A percentile compares a stretch with the other conserved stretches of the same genome.
Conservation (phyloP, 2,113 vertebrate species). For the Dromaius novaehollandiae region DNA sequence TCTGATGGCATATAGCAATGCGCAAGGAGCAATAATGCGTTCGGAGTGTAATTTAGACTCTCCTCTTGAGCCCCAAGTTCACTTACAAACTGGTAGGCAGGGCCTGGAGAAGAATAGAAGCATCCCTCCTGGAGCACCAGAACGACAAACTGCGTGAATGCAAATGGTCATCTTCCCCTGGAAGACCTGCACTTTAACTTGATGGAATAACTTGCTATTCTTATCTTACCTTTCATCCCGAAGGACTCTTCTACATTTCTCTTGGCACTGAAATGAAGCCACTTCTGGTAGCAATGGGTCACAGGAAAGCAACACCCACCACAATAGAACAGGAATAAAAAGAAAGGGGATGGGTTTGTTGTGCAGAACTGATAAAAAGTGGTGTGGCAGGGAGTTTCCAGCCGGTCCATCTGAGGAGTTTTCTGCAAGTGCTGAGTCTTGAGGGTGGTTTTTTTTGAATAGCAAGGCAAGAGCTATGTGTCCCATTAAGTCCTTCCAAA, state of each 20-base stretch:
- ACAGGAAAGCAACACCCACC: neutral
- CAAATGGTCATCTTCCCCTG: constrained; percentile 28
- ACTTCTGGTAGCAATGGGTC: neutral
- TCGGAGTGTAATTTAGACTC: constrained; percentile 57
- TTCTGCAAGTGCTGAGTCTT: neutral
- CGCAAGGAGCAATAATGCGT: constrained; percentile 4
- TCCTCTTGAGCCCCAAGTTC: neutral
- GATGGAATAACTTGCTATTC: constrained; percentile 51
- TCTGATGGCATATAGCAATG: constrained; percentile 35
- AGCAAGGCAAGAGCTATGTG: neutral
- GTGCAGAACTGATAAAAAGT: neutral
- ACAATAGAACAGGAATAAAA: neutral
- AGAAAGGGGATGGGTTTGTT: neutral
- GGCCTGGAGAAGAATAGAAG: constrained; percentile 14
- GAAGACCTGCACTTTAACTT: constrained; percentile 47
- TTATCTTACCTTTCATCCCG: constrained; percentile 48
- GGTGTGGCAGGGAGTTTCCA: neutral
- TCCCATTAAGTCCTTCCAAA: neutral
- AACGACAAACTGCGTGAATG: neutral
- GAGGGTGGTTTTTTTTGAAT: fast-evolving
- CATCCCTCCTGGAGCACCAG: neutral
- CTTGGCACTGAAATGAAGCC: neutral
- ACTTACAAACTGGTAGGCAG: neutral
- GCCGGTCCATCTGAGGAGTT: neutral
- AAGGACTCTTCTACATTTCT: constrained; percentile 17